Evolutionary conservation across 2,797 vertebrate species (phyloP), one percentile per base, ranked within the genome.

Genomic region (Odontamblyopus lacepedii): DNA sequence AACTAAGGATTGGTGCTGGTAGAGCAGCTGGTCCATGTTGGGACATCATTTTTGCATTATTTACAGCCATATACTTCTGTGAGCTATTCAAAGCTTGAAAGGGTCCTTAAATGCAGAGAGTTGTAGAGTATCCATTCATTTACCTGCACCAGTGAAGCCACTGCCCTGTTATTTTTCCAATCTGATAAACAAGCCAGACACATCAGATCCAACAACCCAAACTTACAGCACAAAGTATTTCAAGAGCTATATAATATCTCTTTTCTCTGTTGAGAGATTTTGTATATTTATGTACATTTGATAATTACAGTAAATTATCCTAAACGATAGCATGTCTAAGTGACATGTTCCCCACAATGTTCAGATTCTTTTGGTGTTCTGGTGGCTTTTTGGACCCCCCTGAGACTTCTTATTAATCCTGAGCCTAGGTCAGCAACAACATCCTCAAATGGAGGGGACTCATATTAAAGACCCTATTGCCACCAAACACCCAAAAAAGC

Each of bases 31-130:
- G 73, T 72, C 77, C 81, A 79, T 63, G 61, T 56, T 68, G 70
- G 79, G 80, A 74, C 69, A n/a, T 73, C 75, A 85, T 72, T 79
- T 75, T 78, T 70, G 83, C 79, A 72, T 85, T 87, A 89, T 91
- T 86, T 92, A 92, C 86, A 92, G 80, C 79, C 86, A 88, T 92
- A 90, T 84, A 79, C 79, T 75, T 78, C 61, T 73, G 68, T 30
- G 72, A 74, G 65, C 72, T 69, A 69, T 70, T 84, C 78, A 80
- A 88, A 90, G 81, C 82, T 85, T 51, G 18, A 86, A 84, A 81
- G 55, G 70, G 76, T 76, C 78, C 77, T 69, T 71, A 77, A 55
- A 78, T 73, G 77, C 51, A n/a, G 71, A 72, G 67, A 77, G 32
- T 73, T 56, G n/a, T 68, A 72, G 67, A 75, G 41, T 57, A 29